phyloP scores from a whole-genome alignment of 2,113 vertebrate species.

The Oreochromis spilurus region DNA sequence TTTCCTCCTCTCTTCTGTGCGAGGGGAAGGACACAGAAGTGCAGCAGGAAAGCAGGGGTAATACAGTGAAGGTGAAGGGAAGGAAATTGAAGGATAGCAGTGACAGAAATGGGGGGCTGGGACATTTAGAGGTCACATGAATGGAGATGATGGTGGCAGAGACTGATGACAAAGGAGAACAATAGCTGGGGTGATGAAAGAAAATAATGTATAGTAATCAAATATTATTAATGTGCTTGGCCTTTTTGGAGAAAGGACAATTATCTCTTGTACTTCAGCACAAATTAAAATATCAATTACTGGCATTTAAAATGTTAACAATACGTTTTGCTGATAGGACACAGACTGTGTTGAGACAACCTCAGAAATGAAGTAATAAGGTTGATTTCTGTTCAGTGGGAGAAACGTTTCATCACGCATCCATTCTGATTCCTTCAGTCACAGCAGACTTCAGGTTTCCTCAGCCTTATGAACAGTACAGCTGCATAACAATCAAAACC shows the following conservation, averaged over 20 bases:
- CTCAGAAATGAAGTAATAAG: neutral
- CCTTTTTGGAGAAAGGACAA: neutral
- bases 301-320: neutral
- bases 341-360: neutral
- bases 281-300: neutral
- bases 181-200: neutral
- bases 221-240: neutral
- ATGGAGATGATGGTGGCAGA: neutral
- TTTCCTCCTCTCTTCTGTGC: neutral
- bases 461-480: neutral
- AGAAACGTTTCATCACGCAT: neutral
- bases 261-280: neutral
- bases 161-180: neutral
- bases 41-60: neutral
- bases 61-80: neutral
- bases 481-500: neutral
- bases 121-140: slow-evolving; percentile 1
- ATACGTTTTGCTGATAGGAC: neutral
- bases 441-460: neutral
- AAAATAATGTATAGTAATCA: neutral
- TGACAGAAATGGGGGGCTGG: neutral
- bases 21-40: neutral
- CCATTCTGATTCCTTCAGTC: neutral
- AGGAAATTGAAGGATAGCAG: neutral
- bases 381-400: neutral